These are phyloP conservation scores for Pterostichus madidus DNA, from an alignment of 2,888 invertebrate genomes.

Conservation along the genomic window DNA sequence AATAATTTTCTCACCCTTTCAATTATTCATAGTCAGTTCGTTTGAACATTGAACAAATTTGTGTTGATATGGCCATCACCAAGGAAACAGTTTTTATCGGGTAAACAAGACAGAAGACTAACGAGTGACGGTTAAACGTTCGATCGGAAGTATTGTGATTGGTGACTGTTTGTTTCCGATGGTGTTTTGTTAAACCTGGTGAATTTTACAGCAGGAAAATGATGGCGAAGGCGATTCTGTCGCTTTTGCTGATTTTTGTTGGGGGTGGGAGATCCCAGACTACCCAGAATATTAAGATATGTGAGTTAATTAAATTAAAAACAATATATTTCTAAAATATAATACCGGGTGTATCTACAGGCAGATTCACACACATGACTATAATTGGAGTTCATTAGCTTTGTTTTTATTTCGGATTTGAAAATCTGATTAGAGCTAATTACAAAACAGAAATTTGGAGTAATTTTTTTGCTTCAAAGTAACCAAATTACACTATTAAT, in stretches of 20 bases:
- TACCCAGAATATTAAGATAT: constrained; percentile 86
- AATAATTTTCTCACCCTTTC: constrained; percentile 40
- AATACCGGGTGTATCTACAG: neutral
- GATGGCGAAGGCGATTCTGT: constrained; percentile 57
- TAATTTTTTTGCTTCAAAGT: too few relatives aligned
- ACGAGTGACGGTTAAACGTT: constrained; percentile 15
- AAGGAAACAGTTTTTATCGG: constrained; percentile 42
- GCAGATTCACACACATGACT: too few relatives aligned
- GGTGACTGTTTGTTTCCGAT: constrained; percentile 28
- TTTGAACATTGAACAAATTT: constrained; percentile 59
- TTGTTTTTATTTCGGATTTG: neutral
- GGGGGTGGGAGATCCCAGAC: constrained; percentile 77
- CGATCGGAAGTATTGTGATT: constrained; percentile 45
- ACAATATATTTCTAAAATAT: neutral
- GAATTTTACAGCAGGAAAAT: constrained; percentile 12
- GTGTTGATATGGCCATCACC: constrained; percentile 60
- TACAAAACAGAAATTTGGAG: too few relatives aligned
- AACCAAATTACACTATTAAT: too few relatives aligned
- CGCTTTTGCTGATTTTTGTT: constrained; percentile 42
- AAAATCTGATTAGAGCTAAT: too few relatives aligned
- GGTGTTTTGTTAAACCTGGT: constrained; percentile 16
- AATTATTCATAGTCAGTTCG: constrained; percentile 55
- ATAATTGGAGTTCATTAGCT: neutral
- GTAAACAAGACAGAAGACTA: constrained; percentile 51
- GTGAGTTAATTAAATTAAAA: constrained; percentile 82